A percentile compares a stretch with the other conserved stretches of the same genome.
phyloP scores from a whole-genome alignment of 1,140 invertebrate genomes.

The Sogatella furcifera region DNA sequence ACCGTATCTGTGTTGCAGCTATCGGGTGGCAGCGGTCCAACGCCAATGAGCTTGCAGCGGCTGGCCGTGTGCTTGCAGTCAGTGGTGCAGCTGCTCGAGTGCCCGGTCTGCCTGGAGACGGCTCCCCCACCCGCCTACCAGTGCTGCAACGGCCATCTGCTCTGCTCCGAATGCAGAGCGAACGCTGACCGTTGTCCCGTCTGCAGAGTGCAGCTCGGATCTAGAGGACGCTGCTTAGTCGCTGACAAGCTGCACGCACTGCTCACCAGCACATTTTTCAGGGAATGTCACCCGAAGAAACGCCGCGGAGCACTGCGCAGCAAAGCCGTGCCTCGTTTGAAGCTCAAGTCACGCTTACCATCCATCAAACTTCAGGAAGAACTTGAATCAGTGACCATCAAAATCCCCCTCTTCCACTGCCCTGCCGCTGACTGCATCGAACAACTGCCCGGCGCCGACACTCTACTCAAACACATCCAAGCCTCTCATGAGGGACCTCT shows the following conservation, averaged over 20 bases:
- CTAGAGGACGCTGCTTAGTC: constrained; percentile 40
- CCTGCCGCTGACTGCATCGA: not conserved
- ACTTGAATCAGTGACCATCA: not conserved
- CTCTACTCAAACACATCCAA: constrained; percentile 14
- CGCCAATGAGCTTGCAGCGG: constrained; percentile 38
- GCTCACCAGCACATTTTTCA: constrained; percentile 31
- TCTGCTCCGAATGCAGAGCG: constrained; percentile 46
- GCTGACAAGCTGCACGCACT: constrained; percentile 40
- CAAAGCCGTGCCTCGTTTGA: not conserved
- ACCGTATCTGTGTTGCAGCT: constrained; percentile 35
- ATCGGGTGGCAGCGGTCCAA: constrained; percentile 40
- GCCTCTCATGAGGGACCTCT: constrained; percentile 20
- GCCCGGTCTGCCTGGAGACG: constrained; percentile 49
- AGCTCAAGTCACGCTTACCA: constrained; percentile 5
- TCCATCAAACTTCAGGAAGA: constrained; percentile 3
- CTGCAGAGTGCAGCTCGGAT: constrained; percentile 39
- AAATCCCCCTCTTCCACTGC: not conserved
- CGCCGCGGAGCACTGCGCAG: not conserved
- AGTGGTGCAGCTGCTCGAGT: constrained; percentile 45
- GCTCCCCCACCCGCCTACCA: constrained; percentile 48
- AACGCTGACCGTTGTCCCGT: constrained; percentile 47
- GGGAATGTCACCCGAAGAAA: constrained; percentile 1
- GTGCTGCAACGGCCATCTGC: constrained; percentile 52
- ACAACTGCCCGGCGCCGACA: not conserved
- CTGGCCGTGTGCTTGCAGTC: constrained; percentile 37